These are phyloP conservation scores for Lithobates sylvaticus DNA, from an alignment of 2,797 vertebrate species.

Conservation along the genomic window DNA sequence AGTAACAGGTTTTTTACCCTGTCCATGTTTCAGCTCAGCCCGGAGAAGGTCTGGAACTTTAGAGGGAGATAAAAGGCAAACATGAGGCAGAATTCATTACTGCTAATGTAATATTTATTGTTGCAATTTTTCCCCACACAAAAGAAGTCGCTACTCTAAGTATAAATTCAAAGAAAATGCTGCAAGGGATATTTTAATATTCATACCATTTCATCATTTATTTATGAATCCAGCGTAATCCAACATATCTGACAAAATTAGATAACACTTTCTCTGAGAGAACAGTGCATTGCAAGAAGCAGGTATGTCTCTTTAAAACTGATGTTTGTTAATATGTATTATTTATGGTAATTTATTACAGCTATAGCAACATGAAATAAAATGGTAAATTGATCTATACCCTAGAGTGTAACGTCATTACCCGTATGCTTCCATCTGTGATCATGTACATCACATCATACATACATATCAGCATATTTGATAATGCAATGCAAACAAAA, in stretches of 20 bases:
- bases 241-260: slow-evolving; percentile 40
- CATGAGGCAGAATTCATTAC: slow-evolving; percentile 45
- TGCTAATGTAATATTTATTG: slow-evolving; percentile 56
- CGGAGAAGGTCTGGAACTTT: slow-evolving; percentile 3
- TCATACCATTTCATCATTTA: slow-evolving; percentile 50
- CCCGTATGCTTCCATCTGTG: background rate
- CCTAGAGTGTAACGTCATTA: slow-evolving; percentile 6
- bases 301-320: background rate
- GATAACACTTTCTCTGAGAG: slow-evolving; percentile 12
- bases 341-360: background rate
- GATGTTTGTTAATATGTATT: background rate
- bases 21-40: background rate
- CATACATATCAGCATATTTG: background rate
- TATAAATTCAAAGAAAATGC: slow-evolving; percentile 54
- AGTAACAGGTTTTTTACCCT: background rate
- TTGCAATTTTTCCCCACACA: slow-evolving; percentile 33
- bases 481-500: background rate
- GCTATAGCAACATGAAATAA: background rate
- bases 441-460: background rate
- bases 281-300: background rate
- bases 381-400: background rate
- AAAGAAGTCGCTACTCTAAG: slow-evolving; percentile 36
- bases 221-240: slow-evolving; percentile 40
- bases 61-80: background rate
- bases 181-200: slow-evolving; percentile 57